Percentiles rank a stretch among this genome's conserved stretches.
These are phyloP conservation scores for Polymixis flavicincta DNA, from an alignment of 2,888 invertebrate species.

Conservation along the genomic window DNA sequence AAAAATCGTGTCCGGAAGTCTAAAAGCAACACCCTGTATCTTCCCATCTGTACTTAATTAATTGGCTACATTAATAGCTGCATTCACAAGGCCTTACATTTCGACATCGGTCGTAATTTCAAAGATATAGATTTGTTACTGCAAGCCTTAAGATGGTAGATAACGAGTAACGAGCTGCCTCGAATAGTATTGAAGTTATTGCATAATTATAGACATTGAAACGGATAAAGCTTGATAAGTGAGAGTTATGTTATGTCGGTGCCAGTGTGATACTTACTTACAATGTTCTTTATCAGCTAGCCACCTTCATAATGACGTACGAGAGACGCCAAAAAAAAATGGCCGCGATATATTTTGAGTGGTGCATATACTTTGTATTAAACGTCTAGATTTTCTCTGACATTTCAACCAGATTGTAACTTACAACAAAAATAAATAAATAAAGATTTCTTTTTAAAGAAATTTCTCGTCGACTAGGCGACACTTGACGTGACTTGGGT, in stretches of 20 bases:
- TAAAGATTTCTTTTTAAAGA: no score
- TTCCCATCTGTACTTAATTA: conserved; percentile 51
- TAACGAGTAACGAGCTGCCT: conserved; percentile 27
- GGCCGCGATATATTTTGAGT: neutral
- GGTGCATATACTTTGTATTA: neutral
- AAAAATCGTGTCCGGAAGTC: conserved; percentile 46
- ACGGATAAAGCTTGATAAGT: conserved; percentile 31
- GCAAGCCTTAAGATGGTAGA: conserved; percentile 44
- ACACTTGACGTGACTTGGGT: no score
- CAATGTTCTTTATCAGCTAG: conserved; percentile 24
- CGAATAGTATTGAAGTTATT: conserved; percentile 42
- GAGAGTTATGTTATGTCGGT: conserved; percentile 17
- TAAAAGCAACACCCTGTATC: conserved; percentile 45
- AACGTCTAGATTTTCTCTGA: neutral
- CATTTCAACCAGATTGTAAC: neutral
- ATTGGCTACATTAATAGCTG: conserved; percentile 43
- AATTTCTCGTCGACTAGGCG: no score
- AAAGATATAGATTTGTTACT: conserved; percentile 55
- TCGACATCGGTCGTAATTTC: conserved; percentile 53
- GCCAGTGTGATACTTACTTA: neutral
- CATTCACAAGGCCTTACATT: conserved; percentile 54
- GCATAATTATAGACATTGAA: conserved; percentile 47
- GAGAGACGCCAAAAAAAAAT: conserved; percentile 1
- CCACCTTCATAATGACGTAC: conserved; percentile 12
- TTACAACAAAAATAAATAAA: no score